These are phyloP conservation scores for Cordilura impudica DNA, from an alignment of 2,888 invertebrate genomes.

Conservation along the genomic window DNA sequence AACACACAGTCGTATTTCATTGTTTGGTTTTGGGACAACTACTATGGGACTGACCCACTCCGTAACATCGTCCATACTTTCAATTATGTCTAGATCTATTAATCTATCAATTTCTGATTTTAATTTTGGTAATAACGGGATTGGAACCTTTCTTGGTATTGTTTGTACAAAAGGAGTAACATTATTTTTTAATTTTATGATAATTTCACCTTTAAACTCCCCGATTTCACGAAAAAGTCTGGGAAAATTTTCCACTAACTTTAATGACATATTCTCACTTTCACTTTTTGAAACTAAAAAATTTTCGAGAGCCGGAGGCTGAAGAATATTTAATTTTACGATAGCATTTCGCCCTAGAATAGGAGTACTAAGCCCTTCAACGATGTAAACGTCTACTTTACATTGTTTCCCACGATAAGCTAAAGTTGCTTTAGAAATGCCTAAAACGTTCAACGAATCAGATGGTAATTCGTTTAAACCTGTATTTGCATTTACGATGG, in stretches of 20 bases:
- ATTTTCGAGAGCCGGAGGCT: background rate
- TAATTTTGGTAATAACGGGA: background rate
- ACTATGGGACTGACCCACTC: slow-evolving; percentile 18
- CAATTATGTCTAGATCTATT: background rate
- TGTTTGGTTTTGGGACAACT: background rate
- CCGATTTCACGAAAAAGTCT: slow-evolving; percentile 23
- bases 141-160: background rate
- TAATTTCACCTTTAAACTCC: background rate
- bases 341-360: background rate
- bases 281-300: background rate
- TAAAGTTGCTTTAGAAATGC: background rate
- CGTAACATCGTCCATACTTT: slow-evolving; percentile 10
- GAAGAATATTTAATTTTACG: background rate
- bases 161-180: background rate
- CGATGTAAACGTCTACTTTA: background rate
- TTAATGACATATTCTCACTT: background rate
- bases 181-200: background rate
- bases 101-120: slow-evolving; percentile 1
- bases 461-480: background rate
- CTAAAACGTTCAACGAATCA: slow-evolving; percentile 3
- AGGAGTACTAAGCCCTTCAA: background rate
- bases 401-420: background rate
- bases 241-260: slow-evolving; percentile 18
- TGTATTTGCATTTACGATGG: background rate
- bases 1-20: slow-evolving; percentile 22